Percentiles rank a stretch among this genome's conserved stretches.
phyloP scores from a whole-genome alignment of 2,888 invertebrate species.

The Philopedon plagiatum region DNA sequence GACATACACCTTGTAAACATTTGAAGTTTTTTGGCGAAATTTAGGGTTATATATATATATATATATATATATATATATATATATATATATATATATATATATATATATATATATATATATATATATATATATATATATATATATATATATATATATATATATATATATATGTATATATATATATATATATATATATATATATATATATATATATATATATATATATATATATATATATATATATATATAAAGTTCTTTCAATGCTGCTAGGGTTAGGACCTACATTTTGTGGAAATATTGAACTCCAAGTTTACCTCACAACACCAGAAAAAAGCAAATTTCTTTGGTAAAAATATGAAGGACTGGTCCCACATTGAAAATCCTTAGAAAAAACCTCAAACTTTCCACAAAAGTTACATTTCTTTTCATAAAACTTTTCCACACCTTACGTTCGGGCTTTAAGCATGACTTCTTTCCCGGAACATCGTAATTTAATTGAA shows the following conservation, averaged over 20 bases:
- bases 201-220: slow-evolving; percentile 13
- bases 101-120: slow-evolving; percentile 13
- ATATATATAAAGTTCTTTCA: no score
- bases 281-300: no score
- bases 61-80: slow-evolving; percentile 10
- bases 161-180: slow-evolving; percentile 11
- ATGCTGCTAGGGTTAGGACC: no score
- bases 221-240: slow-evolving; percentile 13
- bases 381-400: background rate
- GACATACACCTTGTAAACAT: no score
- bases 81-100: slow-evolving; percentile 13
- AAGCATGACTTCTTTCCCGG: background rate
- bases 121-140: slow-evolving; percentile 13
- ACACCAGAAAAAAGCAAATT: no score
- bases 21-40: no score
- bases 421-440: background rate
- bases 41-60: no score
- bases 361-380: background rate
- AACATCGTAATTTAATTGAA: slow-evolving; percentile 12
- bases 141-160: slow-evolving; percentile 13
- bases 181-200: slow-evolving; percentile 13
- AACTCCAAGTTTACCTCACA: no score
- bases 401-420: background rate
- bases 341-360: background rate
- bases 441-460: background rate